Evolutionary conservation across 2,888 invertebrate species (phyloP).

Genomic region (Hypselothyrea guttata): DNA sequence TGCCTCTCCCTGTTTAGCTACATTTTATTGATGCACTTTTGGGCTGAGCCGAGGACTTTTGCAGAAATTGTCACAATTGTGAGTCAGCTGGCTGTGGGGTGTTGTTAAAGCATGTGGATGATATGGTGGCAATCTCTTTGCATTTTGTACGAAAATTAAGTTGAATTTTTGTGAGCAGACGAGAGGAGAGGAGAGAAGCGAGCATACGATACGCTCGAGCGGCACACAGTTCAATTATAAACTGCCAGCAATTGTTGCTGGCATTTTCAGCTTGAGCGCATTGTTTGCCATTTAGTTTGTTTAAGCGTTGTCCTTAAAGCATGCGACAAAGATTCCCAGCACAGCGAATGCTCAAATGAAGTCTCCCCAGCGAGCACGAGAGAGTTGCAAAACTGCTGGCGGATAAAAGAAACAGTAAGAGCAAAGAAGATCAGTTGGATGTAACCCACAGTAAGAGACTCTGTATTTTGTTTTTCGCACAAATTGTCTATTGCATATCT

Average conservation of each 20-base stretch:
- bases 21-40: slow-evolving; percentile 67
- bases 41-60: slow-evolving; percentile 30
- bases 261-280: slow-evolving; percentile 32
- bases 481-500: too few relatives aligned
- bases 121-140: slow-evolving; percentile 22
- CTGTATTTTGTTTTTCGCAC: too few relatives aligned
- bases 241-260: slow-evolving; percentile 41
- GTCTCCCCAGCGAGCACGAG: slow-evolving; percentile 35
- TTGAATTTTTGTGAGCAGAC: slow-evolving; percentile 63
- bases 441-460: too few relatives aligned
- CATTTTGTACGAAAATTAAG: slow-evolving; percentile 57
- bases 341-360: slow-evolving; percentile 61
- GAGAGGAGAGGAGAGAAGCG: slow-evolving; percentile 15
- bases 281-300: slow-evolving; percentile 31
- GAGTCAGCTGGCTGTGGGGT: slow-evolving; percentile 20
- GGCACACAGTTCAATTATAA: slow-evolving; percentile 71
- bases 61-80: slow-evolving; percentile 60
- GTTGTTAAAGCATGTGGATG: slow-evolving; percentile 35
- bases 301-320: slow-evolving; percentile 16
- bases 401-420: slow-evolving; percentile 9
- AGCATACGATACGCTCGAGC: slow-evolving; percentile 66
- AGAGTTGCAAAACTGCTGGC: slow-evolving; percentile 36
- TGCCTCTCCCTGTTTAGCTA: slow-evolving; percentile 47
- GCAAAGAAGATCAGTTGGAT: too few relatives aligned
- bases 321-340: slow-evolving; percentile 10